Evolutionary conservation across 2,797 vertebrate genomes (phyloP), one percentile per base, ranked within the genome.

Genomic region (Huso huso): DNA sequence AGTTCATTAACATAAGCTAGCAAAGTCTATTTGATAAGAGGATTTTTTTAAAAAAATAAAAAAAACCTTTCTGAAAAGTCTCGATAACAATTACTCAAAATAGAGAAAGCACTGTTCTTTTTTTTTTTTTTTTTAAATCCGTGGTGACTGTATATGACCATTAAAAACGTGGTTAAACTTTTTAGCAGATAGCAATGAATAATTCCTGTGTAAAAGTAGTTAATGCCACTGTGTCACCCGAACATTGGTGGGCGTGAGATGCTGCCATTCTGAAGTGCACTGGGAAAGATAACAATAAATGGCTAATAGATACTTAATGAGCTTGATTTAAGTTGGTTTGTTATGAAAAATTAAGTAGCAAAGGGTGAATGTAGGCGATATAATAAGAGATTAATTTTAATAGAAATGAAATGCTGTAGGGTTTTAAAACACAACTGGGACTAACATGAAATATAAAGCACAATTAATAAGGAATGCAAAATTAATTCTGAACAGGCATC

Each of bases 291-390:
- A 85, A 90, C 82, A 86, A 87, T 86, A 87, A 85, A 79, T 82
- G 81, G 82, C 84, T 88, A 88, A 84, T 91, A 91, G 85, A 81
- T 80, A 81, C 78, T 86, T 89, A 87, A 90, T 81, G 81, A 90
- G 77, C 76, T 83, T 89, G 88, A 90, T 90, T 37, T 84, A 83
- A 83, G 86, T 82, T 88, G 73, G 90, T 88, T 88, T 86, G 76
- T 87, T 90, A 82, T 80, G 79, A 73, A 83, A 84, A 87, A 84
- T 73, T 23, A 86, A 86, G 78, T 77, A 11, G 78, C 80, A 83
- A 84, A 85, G 71, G 83, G 59, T 78, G 77, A 77, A 76, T 76
- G 77, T 80, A 84, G 83, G 85, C 80, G 71, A 80, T 68, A 78
- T 69, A 85, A 90, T 76, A 86, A 88, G 81, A 82, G 84, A 82